Base-by-base conservation (phyloP, 1,140 invertebrate species). In the Drosophila paulistorum region DNA sequence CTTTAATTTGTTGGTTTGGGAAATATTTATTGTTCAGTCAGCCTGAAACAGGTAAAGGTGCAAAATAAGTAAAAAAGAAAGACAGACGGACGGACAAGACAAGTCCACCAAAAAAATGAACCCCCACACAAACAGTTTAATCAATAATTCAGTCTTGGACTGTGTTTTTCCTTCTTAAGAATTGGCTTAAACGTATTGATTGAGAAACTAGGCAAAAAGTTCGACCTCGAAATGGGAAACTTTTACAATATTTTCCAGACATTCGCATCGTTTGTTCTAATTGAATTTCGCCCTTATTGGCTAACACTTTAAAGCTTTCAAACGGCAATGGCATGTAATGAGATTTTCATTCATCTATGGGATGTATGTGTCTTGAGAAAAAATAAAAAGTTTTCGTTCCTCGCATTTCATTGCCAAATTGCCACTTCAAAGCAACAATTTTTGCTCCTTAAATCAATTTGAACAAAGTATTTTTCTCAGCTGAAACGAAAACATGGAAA, bases 381-480 rank as follows among this genome's bases (percentile, higher is more conserved):
- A 71, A 57, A 64, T 11, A 33, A 51, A 17, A 13, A 14, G 30
- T 30, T 62, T 41, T 62, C 33, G 23, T 37, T 60, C 7, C 30
- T 54, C 48, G 37, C 35, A 26, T 59, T 39, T 51, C 71, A 58
- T 62, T 71, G 58, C 51, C 37, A 62, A 51, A 41, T 51, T 51
- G 60, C 30, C 63, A 87, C 84, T 89, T 87, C 83, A 87, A 87
- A 87, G 83, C 73, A 63, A 64, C 62, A 73, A 70, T 89, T 68
- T 75, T 51, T 51, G 45, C 45, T 51, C 65, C 68, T 73, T 87
- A 87, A 89, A 89, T 87, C 83, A 87, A 87, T 87, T 87, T 87
- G 73, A 68, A 68, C 71, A 77, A 83, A 83, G 63, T 89, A 82
- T 76, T 82, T 81, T 67, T 14, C 30, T 55, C 59, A 64, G 66